phyloP scores from a whole-genome alignment of 2,113 vertebrate genomes.

The Cyanoderma ruficeps region DNA sequence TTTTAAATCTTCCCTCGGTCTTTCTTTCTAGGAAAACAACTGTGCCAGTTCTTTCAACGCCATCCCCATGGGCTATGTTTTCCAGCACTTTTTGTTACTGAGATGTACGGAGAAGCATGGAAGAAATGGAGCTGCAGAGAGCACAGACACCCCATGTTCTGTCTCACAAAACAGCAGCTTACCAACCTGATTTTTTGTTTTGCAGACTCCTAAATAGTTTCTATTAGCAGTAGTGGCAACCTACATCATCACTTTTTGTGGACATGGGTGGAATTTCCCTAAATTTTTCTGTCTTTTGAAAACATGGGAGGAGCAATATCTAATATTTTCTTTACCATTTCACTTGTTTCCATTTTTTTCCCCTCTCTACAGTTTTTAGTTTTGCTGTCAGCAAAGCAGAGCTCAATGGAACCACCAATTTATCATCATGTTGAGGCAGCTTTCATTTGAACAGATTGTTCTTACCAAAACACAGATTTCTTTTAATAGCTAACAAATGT shows the following conservation, averaged over 20 bases:
- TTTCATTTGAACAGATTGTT: neutral
- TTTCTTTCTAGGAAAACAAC: neutral
- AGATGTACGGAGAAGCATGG: fast-evolving
- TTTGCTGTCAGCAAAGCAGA: neutral
- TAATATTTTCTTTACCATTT: neutral
- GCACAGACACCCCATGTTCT: fast-evolving
- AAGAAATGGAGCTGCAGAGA: neutral
- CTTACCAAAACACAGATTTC: neutral
- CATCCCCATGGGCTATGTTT: neutral
- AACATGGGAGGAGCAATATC: neutral
- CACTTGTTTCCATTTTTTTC: neutral
- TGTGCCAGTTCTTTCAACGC: neutral
- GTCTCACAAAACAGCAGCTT: neutral
- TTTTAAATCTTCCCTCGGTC: neutral
- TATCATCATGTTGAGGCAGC: neutral
- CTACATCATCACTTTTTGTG: neutral
- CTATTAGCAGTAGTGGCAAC: neutral
- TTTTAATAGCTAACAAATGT: neutral
- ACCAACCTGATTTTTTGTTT: neutral
- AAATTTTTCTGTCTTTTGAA: neutral
- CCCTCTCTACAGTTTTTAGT: neutral
- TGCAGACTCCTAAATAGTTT: neutral
- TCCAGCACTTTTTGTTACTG: neutral
- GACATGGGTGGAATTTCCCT: fast-evolving
- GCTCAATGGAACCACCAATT: neutral